These are phyloP conservation scores for Mystacides longicornis DNA, from an alignment of 2,888 invertebrate species.

Conservation along the genomic window DNA sequence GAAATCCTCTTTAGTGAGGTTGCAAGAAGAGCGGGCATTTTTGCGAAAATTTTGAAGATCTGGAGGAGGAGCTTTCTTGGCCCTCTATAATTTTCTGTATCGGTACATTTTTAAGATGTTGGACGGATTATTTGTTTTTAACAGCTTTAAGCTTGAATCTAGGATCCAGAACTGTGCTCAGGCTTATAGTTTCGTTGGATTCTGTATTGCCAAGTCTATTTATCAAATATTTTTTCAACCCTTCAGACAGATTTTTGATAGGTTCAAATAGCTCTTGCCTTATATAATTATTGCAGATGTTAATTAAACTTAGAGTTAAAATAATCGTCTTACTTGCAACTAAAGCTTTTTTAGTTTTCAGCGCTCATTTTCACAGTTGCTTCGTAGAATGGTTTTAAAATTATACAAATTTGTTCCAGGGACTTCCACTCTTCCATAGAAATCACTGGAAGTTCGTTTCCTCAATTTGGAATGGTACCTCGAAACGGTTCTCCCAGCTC, in stretches of 20 bases:
- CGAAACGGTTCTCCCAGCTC: constrained; percentile 19
- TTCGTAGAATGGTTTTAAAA: constrained; percentile 23
- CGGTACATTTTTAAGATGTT: too few species aligned
- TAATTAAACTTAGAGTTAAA: constrained; percentile 4
- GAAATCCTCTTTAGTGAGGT: too few species aligned
- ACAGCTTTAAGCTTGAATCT: background rate
- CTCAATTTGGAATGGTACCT: constrained; percentile 20
- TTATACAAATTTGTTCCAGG: constrained; percentile 19
- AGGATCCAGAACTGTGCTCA: background rate
- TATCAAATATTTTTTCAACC: background rate
- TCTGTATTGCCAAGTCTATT: background rate
- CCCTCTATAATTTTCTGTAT: too few species aligned
- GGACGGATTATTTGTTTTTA: background rate
- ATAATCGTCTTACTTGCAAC: constrained; percentile 12
- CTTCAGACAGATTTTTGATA: background rate
- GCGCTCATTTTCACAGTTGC: constrained; percentile 21
- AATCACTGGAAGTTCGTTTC: constrained; percentile 12
- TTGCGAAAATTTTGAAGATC: too few species aligned
- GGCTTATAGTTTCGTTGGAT: background rate
- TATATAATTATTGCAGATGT: background rate
- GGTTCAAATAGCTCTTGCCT: background rate
- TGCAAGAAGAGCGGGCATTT: too few species aligned
- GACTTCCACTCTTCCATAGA: constrained; percentile 22
- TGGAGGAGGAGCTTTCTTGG: too few species aligned
- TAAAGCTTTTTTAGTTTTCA: constrained; percentile 22